Conservation (phyloP, 2,113 vertebrate genomes). For the Callocephalon fimbriatum region DNA sequence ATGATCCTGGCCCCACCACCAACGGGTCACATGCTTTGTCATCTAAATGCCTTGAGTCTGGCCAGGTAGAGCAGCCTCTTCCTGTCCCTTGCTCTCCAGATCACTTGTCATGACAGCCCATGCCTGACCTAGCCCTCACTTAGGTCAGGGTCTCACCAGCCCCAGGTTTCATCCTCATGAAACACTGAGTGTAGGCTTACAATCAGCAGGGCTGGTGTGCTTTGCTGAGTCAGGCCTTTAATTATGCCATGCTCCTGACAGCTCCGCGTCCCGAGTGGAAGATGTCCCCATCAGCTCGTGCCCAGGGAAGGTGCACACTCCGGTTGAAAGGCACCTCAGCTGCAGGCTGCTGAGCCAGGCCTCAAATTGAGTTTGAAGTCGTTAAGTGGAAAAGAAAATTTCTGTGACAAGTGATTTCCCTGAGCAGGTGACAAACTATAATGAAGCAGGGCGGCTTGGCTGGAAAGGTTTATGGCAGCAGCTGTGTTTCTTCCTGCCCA, state of each 20-base stretch:
- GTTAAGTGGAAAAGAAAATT: conserved; percentile 73
- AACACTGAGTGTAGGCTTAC: background rate
- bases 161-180: background rate
- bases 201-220: background rate
- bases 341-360: conserved; percentile 2
- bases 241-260: background rate
- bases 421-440: conserved; percentile 68
- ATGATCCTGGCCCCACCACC: background rate
- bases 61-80: background rate
- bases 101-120: fast-evolving
- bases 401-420: conserved; percentile 72
- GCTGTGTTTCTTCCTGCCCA: conserved; percentile 32
- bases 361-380: conserved; percentile 68
- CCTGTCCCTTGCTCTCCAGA: background rate
- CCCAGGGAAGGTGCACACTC: background rate
- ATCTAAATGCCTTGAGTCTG: background rate
- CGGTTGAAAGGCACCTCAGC: conserved; percentile 19
- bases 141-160: background rate
- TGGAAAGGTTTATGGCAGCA: conserved; percentile 59
- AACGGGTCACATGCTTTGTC: fast-evolving
- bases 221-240: conserved; percentile 3
- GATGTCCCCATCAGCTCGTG: background rate
- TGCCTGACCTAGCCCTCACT: background rate
- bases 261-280: background rate
- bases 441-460: conserved; percentile 32